Percentiles rank a stretch among this genome's conserved stretches.
Evolutionary conservation across 2,797 vertebrate species (phyloP).

Genomic region (Pteronotus mesoamericanus): DNA sequence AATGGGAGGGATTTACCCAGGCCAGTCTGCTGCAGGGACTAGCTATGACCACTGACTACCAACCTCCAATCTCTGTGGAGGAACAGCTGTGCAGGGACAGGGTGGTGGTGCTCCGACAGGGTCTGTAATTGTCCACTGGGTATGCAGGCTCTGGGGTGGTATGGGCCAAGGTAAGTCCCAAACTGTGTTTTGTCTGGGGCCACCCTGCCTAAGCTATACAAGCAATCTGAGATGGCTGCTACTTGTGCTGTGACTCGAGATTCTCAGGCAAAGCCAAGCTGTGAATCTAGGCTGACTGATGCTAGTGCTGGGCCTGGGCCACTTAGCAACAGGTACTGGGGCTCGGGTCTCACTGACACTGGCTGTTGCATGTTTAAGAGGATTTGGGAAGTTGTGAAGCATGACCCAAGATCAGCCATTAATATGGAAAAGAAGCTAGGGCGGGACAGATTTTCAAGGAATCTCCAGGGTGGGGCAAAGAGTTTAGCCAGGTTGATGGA

Average conservation of each 20-base stretch:
- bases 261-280: background rate
- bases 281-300: background rate
- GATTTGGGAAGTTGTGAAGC: background rate
- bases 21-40: background rate
- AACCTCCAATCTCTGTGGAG: background rate
- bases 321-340: background rate
- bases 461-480: background rate
- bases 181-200: background rate
- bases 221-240: background rate
- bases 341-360: no score
- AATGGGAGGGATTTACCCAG: background rate
- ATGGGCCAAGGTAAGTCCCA: background rate
- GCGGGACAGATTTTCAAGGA: no score
- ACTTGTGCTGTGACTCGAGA: background rate
- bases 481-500: background rate
- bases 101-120: background rate
- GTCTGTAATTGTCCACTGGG: background rate
- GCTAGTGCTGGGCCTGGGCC: background rate
- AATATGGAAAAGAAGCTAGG: no score
- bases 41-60: background rate
- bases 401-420: background rate
- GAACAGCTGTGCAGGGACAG: background rate
- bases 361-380: background rate
- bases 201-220: background rate
- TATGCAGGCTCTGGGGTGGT: background rate